Evolutionary conservation across 1,140 invertebrate genomes (phyloP).

Genomic region (Leptopilina clavipes): DNA sequence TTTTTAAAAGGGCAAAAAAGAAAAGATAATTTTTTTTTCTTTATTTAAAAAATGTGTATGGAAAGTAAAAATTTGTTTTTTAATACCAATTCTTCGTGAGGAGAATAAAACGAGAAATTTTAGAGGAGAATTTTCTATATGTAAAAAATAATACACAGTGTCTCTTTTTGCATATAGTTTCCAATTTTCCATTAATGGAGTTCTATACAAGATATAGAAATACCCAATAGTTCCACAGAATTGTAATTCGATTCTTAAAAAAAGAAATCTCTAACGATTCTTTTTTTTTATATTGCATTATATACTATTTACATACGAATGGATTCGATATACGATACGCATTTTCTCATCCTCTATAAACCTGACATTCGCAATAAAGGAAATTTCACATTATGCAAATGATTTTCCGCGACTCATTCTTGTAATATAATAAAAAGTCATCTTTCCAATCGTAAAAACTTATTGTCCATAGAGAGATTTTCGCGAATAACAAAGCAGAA

Average conservation of each 20-base stretch:
- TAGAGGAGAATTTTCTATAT: no score
- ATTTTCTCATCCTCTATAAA: neutral
- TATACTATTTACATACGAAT: neutral
- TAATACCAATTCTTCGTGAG: no score
- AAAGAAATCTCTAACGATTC: no score
- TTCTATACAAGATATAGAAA: no score
- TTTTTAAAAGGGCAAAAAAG: no score
- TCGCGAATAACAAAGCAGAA: neutral
- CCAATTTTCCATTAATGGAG: no score
- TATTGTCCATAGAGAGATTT: neutral
- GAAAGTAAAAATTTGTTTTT: no score
- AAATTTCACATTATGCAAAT: slow-evolving; percentile 22
- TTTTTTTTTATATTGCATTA: neutral
- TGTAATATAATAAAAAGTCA: neutral
- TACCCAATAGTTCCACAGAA: neutral
- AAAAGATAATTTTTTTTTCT: no score
- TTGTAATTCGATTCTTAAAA: neutral
- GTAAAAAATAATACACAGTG: no score
- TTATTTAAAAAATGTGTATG: no score
- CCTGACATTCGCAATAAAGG: neutral
- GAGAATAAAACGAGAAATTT: no score
- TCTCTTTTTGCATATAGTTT: neutral
- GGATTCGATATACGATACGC: neutral
- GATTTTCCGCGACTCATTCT: neutral
- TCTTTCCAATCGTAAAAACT: slow-evolving; percentile 18